Conservation (phyloP, 2,113 vertebrate species). For the Myrmophylax atrothorax region DNA sequence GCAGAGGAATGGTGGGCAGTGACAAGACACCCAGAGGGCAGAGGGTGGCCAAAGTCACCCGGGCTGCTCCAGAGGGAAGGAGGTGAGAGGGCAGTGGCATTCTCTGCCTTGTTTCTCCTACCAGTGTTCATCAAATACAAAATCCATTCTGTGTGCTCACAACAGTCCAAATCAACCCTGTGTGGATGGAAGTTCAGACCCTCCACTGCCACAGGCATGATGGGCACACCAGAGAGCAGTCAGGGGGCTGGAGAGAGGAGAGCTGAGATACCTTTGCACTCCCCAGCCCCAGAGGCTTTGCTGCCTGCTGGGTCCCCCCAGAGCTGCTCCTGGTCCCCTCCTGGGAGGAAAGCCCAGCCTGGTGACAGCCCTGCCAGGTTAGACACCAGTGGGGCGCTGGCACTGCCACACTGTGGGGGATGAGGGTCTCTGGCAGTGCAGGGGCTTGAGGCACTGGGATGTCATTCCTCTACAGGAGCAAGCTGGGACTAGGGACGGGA, state of each 20-base stretch:
- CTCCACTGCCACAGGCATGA: not conserved
- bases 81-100: not conserved
- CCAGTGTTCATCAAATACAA: not conserved
- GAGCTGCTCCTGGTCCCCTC: not conserved
- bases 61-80: not conserved
- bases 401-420: not conserved
- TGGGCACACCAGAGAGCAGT: not conserved
- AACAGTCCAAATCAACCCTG: not conserved
- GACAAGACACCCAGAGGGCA: not conserved
- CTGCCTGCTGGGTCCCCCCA: not conserved
- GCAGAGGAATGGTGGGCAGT: not conserved
- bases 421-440: not conserved
- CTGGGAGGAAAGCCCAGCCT: not conserved
- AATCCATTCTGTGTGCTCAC: not conserved
- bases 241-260: not conserved
- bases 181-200: not conserved
- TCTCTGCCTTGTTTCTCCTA: not conserved
- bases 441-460: rapidly evolving
- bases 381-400: rapidly evolving
- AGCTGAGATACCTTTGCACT: not conserved
- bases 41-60: not conserved
- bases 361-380: not conserved
- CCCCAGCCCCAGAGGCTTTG: not conserved
- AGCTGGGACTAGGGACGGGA: not conserved
- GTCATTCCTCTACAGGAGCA: not conserved